phyloP scores from a whole-genome alignment of 2,113 vertebrate species.

The Vulpes lagopus region DNA sequence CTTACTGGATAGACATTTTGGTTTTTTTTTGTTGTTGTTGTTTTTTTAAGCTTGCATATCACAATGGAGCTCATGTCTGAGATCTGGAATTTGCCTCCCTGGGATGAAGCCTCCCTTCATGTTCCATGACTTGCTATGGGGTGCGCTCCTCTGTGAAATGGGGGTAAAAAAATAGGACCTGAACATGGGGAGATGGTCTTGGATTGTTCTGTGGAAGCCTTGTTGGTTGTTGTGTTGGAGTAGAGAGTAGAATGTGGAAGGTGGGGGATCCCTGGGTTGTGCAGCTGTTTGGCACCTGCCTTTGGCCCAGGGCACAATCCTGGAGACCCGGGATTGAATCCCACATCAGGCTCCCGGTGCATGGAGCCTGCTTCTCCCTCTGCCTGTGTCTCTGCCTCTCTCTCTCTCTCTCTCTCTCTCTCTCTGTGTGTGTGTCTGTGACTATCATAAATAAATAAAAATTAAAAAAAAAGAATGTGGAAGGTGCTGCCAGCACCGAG shows the following conservation, averaged over 20 bases:
- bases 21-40: no score
- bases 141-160: not conserved
- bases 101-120: rapidly evolving
- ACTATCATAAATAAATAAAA: no score
- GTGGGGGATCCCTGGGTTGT: no score
- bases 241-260: not conserved
- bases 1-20: not conserved
- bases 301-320: no score
- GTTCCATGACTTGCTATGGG: not conserved
- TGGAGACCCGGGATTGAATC: no score
- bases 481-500: rapidly evolving
- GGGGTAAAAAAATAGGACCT: not conserved
- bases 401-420: no score
- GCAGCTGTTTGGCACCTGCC: no score
- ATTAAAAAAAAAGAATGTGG: not conserved
- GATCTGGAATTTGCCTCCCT: rapidly evolving
- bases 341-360: no score
- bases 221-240: rapidly evolving
- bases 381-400: no score
- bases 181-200: not conserved
- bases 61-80: not conserved
- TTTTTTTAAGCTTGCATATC: not conserved
- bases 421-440: no score
- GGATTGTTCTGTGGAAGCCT: not conserved
- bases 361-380: no score